Base-by-base conservation (phyloP, 2,888 invertebrate species). In the Caradrina kadenii region DNA sequence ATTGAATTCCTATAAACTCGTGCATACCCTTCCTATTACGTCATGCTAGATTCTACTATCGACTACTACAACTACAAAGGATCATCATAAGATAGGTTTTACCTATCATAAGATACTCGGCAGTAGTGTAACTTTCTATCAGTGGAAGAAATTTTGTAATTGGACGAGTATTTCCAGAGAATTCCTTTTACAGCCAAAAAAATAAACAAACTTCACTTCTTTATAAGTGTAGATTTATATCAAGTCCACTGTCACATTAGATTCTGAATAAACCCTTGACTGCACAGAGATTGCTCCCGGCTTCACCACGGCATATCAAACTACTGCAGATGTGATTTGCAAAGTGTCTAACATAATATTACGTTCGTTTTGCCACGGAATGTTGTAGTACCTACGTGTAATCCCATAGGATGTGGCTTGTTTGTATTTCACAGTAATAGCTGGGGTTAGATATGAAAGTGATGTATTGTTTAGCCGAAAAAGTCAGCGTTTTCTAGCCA, bases 291-390 rank as follows among this genome's bases (percentile, higher is more conserved):
- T 76, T 62, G 64, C 60, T 63, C 35, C 45, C 31, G 21, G 21
- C 58, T 42, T 35, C n/a, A 1, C 59, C 26, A n/a, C 39, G 21
- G 21, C 48, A 53, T 56, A 63, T 53, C 62, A 69, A 76, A 76
- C 73, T 42, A 26, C 48, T 69, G 54, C 54, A 63, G 39, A 71
- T 59, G 55, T 78, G 64, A 76, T 76, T 76, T 76, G 59, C 64
- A 52, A 75, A 54, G 72, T 76, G 78, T 78, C 78, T 52, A 39
- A 48, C 59, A 48, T 55, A 54, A 72, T 78, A 72, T 59, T 19
- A 19, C 39, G 45, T 63, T 59, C 65, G 42, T 77, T 72, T 72
- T 65, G 58, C 62, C 31, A 59, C 62, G 6, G 59, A 62, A 62
- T 65, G 54, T 3, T 26, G 11, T 49, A 70, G 50, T 61, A 39